A percentile compares a stretch with the other conserved stretches of the same genome.
Conservation (phyloP, 2,888 invertebrate species). For the Agriotes lineatus region DNA sequence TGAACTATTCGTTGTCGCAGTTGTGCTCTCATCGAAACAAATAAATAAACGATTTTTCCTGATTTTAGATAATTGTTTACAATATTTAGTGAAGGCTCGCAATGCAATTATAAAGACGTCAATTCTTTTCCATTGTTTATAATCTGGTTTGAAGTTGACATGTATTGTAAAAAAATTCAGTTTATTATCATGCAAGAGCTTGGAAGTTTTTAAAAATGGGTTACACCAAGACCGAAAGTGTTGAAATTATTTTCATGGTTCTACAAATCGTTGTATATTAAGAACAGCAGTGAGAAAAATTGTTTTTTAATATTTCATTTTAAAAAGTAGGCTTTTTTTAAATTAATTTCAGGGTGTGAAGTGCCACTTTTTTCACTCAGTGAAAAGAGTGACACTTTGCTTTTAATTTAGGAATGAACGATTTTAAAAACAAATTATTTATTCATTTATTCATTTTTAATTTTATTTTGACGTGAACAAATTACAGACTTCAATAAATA, state of each 20-base stretch:
- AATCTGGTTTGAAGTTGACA: background rate
- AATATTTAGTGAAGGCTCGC: background rate
- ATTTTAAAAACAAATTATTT: no score
- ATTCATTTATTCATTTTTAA: no score
- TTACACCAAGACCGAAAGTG: background rate
- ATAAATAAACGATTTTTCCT: background rate
- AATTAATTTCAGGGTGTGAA: no score
- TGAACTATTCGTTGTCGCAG: background rate
- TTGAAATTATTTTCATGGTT: conserved; percentile 3
- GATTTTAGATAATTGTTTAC: background rate
- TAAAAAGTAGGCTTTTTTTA: no score
- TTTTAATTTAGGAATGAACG: no score
- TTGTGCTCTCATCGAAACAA: no score
- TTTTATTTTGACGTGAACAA: no score
- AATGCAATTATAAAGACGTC: background rate
- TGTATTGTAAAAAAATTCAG: background rate
- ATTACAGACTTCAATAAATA: no score
- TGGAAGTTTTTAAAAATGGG: background rate
- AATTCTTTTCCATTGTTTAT: background rate
- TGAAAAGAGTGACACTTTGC: no score
- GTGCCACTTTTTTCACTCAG: no score
- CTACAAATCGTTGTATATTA: background rate
- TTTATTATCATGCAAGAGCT: background rate
- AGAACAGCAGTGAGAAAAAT: background rate
- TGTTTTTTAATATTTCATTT: no score